A percentile compares a stretch with the other conserved stretches of the same genome.
phyloP scores from a whole-genome alignment of 2,888 invertebrate species.

The Blomia tropicalis region DNA sequence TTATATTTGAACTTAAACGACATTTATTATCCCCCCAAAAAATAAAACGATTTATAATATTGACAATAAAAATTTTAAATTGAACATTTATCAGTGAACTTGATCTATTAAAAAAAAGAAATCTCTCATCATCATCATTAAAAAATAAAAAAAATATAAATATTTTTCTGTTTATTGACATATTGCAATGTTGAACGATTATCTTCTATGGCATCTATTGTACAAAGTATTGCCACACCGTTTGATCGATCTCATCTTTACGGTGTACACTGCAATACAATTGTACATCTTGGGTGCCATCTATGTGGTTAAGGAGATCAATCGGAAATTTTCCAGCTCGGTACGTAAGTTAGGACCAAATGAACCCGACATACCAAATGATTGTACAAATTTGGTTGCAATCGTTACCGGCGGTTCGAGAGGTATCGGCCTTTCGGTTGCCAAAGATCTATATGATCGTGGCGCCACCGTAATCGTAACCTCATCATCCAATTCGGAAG shows the following conservation, averaged over 20 bases:
- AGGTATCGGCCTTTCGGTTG: conserved; percentile 63
- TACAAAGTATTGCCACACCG: neutral
- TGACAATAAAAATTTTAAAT: too few species aligned
- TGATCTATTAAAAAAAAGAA: too few species aligned
- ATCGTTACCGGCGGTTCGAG: conserved; percentile 72
- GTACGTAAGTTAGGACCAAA: conserved; percentile 16
- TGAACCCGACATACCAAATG: conserved; percentile 20
- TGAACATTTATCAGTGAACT: too few species aligned
- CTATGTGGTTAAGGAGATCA: conserved; percentile 24
- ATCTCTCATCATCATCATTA: too few species aligned
- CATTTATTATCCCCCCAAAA: too few species aligned
- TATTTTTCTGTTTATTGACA: too few species aligned
- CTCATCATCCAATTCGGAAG: conserved; percentile 15
- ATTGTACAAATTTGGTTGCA: conserved; percentile 46
- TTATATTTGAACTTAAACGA: too few species aligned
- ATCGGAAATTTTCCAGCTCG: conserved; percentile 17
- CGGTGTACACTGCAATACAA: conserved; percentile 21
- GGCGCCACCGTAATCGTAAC: conserved; percentile 44
- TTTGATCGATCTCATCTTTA: conserved; percentile 14
- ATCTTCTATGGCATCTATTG: conserved; percentile 2
- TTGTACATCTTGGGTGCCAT: conserved; percentile 23
- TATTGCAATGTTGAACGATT: neutral
- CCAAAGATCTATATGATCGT: conserved; percentile 58
- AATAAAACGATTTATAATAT: too few species aligned
- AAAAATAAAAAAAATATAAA: too few species aligned